Evolutionary conservation across 2,888 invertebrate species (phyloP).

Genomic region (Ellobium chinense): DNA sequence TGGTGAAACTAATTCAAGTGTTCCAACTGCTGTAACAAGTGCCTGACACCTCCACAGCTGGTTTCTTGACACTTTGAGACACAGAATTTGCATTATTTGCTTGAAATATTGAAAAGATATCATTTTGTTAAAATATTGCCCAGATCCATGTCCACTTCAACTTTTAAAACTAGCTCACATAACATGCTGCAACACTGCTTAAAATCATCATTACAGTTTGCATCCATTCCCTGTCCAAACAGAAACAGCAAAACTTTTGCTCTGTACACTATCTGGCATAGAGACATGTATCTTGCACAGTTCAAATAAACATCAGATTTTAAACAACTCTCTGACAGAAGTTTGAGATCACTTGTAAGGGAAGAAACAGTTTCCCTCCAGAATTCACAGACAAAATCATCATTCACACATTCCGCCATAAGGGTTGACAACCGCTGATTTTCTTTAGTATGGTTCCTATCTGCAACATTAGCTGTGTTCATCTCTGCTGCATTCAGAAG

Average conservation of each 20-base stretch:
- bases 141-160: too few relatives aligned
- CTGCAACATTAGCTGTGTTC: not conserved
- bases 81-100: too few relatives aligned
- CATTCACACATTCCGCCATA: not conserved
- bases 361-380: not conserved
- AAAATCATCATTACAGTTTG: not conserved
- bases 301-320: conserved; percentile 20
- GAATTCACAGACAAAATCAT: not conserved
- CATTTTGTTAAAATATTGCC: too few relatives aligned
- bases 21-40: too few relatives aligned
- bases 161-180: not conserved
- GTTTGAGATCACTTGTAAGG: not conserved
- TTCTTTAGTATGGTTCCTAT: not conserved
- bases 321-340: not conserved
- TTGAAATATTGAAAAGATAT: too few relatives aligned
- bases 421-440: not conserved
- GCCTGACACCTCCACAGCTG: too few relatives aligned
- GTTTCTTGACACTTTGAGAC: too few relatives aligned
- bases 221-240: not conserved
- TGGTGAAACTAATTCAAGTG: too few relatives aligned
- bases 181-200: not conserved
- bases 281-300: conserved; percentile 2
- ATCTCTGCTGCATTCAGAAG: not conserved
- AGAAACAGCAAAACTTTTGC: conserved; percentile 14
- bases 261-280: conserved; percentile 10